Conservation (phyloP, 2,888 invertebrate species). For the Dioctria rufipes region DNA sequence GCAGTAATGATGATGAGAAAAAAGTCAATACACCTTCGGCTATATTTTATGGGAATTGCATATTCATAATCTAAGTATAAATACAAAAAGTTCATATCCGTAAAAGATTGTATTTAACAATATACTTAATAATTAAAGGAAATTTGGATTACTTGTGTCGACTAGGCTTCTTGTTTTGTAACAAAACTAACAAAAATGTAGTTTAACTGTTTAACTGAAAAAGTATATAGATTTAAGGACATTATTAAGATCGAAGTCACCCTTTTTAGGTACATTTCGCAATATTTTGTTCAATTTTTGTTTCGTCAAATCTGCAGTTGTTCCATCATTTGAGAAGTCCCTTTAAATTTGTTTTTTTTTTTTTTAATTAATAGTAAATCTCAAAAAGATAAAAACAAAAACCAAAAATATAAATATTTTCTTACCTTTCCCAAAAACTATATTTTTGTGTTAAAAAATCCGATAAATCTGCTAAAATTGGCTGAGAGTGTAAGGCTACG, state of each 20-base stretch:
- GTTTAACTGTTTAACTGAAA: conserved; percentile 84
- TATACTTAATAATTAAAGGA: conserved; percentile 14
- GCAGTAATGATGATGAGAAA: no score
- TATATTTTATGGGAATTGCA: no score
- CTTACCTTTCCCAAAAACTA: conserved; percentile 77
- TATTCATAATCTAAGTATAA: background rate
- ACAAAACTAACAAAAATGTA: background rate
- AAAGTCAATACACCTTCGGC: no score
- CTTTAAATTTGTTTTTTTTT: conserved; percentile 65
- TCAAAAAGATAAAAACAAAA: conserved; percentile 1
- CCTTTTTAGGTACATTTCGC: conserved; percentile 79
- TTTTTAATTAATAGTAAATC: no score
- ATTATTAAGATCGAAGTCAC: conserved; percentile 82
- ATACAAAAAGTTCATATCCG: background rate
- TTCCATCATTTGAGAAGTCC: conserved; percentile 72
- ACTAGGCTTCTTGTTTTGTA: conserved; percentile 26
- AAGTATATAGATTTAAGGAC: conserved; percentile 88
- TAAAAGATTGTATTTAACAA: conserved; percentile 16
- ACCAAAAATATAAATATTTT: background rate
- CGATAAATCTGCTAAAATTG: conserved; percentile 91
- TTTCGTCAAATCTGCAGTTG: conserved; percentile 74
- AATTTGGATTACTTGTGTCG: conserved; percentile 4
- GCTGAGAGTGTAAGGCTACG: conserved; percentile 93
- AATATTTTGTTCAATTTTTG: conserved; percentile 77
- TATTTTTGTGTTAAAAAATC: conserved; percentile 80